These are phyloP conservation scores for Xenopus laevis DNA, from an alignment of 2,113 vertebrate genomes.

Conservation along the genomic window DNA sequence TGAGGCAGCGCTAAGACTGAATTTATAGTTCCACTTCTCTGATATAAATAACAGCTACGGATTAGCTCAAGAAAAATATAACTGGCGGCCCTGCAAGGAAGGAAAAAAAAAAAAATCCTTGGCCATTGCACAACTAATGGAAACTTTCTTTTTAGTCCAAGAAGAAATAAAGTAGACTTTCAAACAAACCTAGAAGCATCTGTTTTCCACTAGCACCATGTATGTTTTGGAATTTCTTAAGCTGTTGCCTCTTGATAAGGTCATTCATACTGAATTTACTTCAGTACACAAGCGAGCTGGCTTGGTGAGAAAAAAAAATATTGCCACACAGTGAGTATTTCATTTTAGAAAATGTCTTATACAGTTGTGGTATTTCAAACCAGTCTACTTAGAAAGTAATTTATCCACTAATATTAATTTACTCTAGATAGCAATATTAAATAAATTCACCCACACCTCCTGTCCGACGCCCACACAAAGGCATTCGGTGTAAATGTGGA, in stretches of 20 bases:
- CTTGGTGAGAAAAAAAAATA: constrained; percentile 27
- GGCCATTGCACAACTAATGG: constrained; percentile 18
- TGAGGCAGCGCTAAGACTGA: constrained; percentile 60
- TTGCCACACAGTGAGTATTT: no score
- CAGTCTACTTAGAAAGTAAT: no score
- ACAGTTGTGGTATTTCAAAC: no score
- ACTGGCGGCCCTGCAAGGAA: constrained; percentile 28
- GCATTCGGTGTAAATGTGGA: no score
- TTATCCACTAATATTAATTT: no score
- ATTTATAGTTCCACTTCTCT: constrained; percentile 66
- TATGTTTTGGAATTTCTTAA: constrained; percentile 58
- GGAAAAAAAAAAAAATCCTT: constrained; percentile 13
- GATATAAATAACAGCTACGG: constrained; percentile 68
- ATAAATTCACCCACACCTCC: no score
- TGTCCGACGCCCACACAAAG: no score
- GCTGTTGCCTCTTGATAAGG: constrained; percentile 57
- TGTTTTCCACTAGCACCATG: constrained; percentile 62
- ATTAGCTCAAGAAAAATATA: constrained; percentile 59
- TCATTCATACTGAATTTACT: constrained; percentile 51
- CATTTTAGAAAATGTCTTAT: no score
- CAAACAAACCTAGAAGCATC: constrained; percentile 50
- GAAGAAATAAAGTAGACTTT: constrained; percentile 41
- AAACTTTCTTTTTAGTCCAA: constrained; percentile 52
- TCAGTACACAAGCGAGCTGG: constrained; percentile 47
- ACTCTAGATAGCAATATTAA: no score